phyloP scores from a whole-genome alignment of 2,113 vertebrate species.

The Spheniscus mendiculus region DNA sequence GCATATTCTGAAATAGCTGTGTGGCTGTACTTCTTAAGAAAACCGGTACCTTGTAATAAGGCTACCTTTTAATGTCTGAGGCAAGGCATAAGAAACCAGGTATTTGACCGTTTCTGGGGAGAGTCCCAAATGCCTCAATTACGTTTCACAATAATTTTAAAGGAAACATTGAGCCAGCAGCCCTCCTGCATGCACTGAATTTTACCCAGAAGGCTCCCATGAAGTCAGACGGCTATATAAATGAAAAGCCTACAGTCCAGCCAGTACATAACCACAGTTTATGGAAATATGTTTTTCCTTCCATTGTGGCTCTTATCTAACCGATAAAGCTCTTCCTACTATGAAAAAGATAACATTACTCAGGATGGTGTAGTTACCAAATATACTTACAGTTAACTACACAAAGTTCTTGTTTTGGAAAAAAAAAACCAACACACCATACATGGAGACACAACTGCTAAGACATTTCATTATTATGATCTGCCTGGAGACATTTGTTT shows the following conservation, averaged over 20 bases:
- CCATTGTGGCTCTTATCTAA: background rate
- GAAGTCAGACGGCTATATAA: background rate
- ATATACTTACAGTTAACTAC: background rate
- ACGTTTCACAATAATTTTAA: background rate
- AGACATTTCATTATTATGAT: background rate
- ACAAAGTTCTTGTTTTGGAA: background rate
- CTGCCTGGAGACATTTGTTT: background rate
- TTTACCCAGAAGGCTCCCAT: background rate
- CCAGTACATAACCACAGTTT: background rate
- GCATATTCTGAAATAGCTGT: background rate
- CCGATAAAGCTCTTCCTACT: background rate
- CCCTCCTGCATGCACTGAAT: background rate
- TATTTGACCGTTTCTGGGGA: accelerated
- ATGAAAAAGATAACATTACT: background rate
- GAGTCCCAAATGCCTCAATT: background rate
- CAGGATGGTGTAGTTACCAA: background rate
- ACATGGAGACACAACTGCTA: background rate
- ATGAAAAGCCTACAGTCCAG: background rate
- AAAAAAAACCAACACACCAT: background rate
- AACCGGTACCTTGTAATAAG: background rate
- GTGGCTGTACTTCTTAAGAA: background rate
- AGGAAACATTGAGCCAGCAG: background rate
- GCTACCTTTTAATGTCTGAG: background rate
- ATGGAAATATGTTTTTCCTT: background rate
- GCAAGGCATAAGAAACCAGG: background rate